Percentiles rank a stretch among this genome's conserved stretches.
Evolutionary conservation across 2,113 vertebrate genomes (phyloP).

Genomic region (Cairina moschata): DNA sequence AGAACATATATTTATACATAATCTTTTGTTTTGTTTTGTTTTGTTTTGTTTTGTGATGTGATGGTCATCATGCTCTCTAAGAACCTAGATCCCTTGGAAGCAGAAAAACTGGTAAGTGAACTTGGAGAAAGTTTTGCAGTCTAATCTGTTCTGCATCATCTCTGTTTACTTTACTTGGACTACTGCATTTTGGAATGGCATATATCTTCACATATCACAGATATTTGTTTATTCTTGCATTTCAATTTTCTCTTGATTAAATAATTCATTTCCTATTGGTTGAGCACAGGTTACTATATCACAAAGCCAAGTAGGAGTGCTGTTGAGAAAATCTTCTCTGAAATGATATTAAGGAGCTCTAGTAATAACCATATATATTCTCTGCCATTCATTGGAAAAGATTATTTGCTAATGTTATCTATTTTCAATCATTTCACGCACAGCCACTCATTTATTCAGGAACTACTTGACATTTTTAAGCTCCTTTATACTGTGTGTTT

Average conservation of each 20-base stretch:
- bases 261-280: neutral
- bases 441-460: conserved; percentile 34
- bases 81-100: neutral
- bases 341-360: neutral
- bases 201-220: neutral
- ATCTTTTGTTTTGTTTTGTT: neutral
- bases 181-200: neutral
- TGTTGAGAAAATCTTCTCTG: neutral
- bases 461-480: conserved; percentile 50
- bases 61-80: neutral
- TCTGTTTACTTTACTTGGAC: neutral
- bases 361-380: neutral
- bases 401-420: conserved; percentile 31
- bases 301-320: neutral
- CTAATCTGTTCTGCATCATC: neutral
- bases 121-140: neutral
- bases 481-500: conserved; percentile 11
- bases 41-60: neutral
- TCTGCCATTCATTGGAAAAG: neutral
- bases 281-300: neutral
- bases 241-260: neutral
- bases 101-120: neutral
- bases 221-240: neutral
- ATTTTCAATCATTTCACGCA: conserved; percentile 16
- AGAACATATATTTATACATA: neutral